Conservation (phyloP, 2,888 invertebrate species). For the Thalpophila matura region DNA sequence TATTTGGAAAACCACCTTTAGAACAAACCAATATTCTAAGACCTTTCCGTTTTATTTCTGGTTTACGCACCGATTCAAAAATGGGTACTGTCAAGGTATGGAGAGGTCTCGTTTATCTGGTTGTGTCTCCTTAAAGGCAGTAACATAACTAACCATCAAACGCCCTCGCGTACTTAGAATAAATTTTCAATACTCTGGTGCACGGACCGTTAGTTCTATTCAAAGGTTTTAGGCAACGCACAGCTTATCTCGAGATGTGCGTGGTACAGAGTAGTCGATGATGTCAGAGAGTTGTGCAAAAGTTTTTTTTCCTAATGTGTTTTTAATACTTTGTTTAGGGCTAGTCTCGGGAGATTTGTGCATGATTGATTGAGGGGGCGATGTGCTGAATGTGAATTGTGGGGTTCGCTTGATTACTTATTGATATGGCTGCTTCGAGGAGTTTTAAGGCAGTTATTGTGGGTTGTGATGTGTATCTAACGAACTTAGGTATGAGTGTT, state of each 20-base stretch:
- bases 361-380: constrained; percentile 73
- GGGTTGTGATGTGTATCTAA: too few species aligned
- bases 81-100: constrained; percentile 24
- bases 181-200: constrained; percentile 88
- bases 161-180: constrained; percentile 86
- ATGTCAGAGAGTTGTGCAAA: constrained; percentile 65
- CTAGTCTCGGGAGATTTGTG: constrained; percentile 67
- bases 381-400: constrained; percentile 59
- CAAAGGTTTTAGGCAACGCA: constrained; percentile 73
- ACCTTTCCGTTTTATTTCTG: constrained; percentile 50
- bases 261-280: constrained; percentile 46
- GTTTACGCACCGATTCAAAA: too few species aligned
- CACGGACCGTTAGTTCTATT: constrained; percentile 86
- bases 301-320: constrained; percentile 79
- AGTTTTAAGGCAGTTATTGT: constrained; percentile 23
- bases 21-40: constrained; percentile 62
- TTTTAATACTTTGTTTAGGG: constrained; percentile 84
- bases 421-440: constrained; percentile 50
- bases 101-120: constrained; percentile 70
- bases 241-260: constrained; percentile 55
- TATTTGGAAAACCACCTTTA: constrained; percentile 75
- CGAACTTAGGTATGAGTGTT: too few species aligned
- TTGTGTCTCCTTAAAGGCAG: constrained; percentile 71
- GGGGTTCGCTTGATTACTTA: constrained; percentile 55
- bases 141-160: constrained; percentile 87